Evolutionary conservation across 2,888 invertebrate species (phyloP).

Genomic region (Nephrotoma appendiculata): DNA sequence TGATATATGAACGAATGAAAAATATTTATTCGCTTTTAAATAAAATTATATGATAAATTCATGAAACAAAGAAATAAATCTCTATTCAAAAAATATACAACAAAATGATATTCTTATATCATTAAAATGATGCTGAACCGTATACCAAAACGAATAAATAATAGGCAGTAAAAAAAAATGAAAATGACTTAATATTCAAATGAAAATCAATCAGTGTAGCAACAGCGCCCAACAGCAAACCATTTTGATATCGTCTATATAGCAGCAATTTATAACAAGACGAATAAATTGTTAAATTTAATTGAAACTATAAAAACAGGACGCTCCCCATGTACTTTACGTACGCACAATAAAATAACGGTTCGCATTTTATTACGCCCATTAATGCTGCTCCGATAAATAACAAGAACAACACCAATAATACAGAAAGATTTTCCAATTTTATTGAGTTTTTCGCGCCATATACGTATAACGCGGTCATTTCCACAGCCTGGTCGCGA

Average conservation of each 20-base stretch:
- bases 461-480: not conserved
- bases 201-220: not conserved
- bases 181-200: not conserved
- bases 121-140: not conserved
- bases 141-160: not conserved
- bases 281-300: not conserved
- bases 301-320: not conserved
- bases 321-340: not conserved
- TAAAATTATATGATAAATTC: not conserved
- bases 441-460: not conserved
- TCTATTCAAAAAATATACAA: not conserved
- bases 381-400: not conserved
- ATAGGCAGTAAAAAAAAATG: not conserved
- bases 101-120: not conserved
- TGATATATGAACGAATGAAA: not conserved
- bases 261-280: not conserved
- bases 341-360: not conserved
- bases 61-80: not conserved
- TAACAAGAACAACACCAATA: not conserved
- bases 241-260: no score
- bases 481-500: not conserved
- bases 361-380: not conserved
- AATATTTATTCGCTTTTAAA: not conserved
- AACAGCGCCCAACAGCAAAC: not conserved
- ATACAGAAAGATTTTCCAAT: not conserved